phyloP scores from a whole-genome alignment of 35 echinoderm and acorn worm genomes.

The Apostichopus parvimensis region DNA sequence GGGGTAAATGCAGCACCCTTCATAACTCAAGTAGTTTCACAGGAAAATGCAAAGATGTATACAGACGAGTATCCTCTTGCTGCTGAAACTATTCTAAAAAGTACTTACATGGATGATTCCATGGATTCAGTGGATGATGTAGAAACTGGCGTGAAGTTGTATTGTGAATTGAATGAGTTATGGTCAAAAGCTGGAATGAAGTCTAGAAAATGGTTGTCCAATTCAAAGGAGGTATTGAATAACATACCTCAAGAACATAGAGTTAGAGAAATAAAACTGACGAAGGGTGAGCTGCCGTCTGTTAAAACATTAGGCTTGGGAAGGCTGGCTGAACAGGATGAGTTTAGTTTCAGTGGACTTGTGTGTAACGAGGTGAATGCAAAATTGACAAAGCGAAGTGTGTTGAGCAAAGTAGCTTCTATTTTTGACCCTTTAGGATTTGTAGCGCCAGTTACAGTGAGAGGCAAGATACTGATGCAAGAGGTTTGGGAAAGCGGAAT shows the following conservation, averaged over 20 bases:
- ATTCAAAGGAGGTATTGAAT: slow-evolving; percentile 36
- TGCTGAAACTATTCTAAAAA: slow-evolving; percentile 28
- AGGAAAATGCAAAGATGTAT: slow-evolving; percentile 9
- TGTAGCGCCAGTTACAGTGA: slow-evolving; percentile 24
- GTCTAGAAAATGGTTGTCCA: slow-evolving; percentile 51
- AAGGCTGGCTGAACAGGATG: slow-evolving; percentile 50
- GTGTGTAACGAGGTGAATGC: neutral
- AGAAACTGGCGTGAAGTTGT: neutral
- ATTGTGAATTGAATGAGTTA: slow-evolving; percentile 37
- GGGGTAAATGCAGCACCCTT: slow-evolving; percentile 55
- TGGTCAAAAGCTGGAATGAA: slow-evolving; percentile 51
- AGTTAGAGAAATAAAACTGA: slow-evolving; percentile 21
- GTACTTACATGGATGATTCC: slow-evolving; percentile 50
- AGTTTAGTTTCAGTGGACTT: slow-evolving; percentile 11
- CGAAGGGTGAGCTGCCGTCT: slow-evolving; percentile 32
- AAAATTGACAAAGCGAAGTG: slow-evolving; percentile 25
- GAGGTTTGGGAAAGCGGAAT: slow-evolving; percentile 53
- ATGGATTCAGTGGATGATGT: slow-evolving; percentile 50
- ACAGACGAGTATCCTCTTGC: slow-evolving; percentile 23
- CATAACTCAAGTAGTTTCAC: slow-evolving; percentile 16
- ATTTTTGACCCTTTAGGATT: slow-evolving; percentile 55
- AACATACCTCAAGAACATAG: slow-evolving; percentile 43
- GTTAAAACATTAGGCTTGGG: slow-evolving; percentile 25
- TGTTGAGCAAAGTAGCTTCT: slow-evolving; percentile 38
- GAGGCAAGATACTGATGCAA: slow-evolving; percentile 55